Base-by-base conservation (phyloP, 2,797 vertebrate genomes). In the Falco novaeseelandiae region DNA sequence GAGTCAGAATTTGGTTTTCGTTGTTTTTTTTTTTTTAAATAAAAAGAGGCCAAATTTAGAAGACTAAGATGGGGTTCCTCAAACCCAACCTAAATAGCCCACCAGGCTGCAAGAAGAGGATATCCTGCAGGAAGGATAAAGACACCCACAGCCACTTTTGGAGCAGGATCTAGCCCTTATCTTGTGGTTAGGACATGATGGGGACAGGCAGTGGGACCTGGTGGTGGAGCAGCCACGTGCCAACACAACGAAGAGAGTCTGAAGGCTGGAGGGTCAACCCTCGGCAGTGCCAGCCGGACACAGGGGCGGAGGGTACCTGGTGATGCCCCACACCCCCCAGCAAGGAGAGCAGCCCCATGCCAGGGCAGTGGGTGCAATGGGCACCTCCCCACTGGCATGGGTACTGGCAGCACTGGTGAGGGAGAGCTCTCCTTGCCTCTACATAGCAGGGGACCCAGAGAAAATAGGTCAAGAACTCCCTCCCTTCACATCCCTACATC, bases 381-480 rank as follows among this genome's bases (percentile, higher is more conserved):
- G 48, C 61, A 66, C 22, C 30, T 89, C 51, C 65, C 51, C 0
- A 6, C 77, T 65, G 80, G 87, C 32, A 2, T 1, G 0, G 65
- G 73, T 70, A 81, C 8, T 0, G 1, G 44, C 54, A 36, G n/a
- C 0, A 4, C 86, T 83, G 89, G 59, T 8, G 3, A 55, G 42
- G 38, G 59, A 83, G 23, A 62, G 42, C 86, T 89, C 52, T 62
- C 52, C 58, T 67, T 67, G 88, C 74, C 82, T 76, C 71, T 32
- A 85, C 67, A 54, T 81, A 73, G 88, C 95, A 86, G 42, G 48
- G 15, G 83, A 59, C 58, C 71, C 92, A 58, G 36, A 69, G 34
- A 72, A 95, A 90, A 91, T 20, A 88, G 95, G 83, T 80, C 63
- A 83, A 78, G 90, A 83, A 57, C 61, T 91, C 9, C 36, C 34